These are phyloP conservation scores for Nineta flava DNA, from an alignment of 2,888 invertebrate genomes.

Conservation along the genomic window DNA sequence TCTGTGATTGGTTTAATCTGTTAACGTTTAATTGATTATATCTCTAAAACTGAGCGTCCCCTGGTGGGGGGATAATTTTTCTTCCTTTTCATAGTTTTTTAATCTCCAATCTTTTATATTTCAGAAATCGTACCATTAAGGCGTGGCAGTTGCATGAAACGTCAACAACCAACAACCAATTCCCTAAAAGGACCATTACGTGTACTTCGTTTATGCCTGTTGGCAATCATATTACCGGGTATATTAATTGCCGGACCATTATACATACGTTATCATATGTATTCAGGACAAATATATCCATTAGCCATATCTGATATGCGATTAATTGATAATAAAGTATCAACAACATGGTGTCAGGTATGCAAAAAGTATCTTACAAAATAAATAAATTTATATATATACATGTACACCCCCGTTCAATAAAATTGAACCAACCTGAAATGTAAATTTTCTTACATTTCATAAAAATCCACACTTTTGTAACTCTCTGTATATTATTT, in stretches of 20 bases:
- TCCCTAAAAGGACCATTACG: constrained; percentile 33
- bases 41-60: too few relatives aligned
- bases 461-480: too few relatives aligned
- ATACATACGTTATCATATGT: constrained; percentile 54
- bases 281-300: constrained; percentile 53
- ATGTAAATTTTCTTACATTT: too few relatives aligned
- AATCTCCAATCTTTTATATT: too few relatives aligned
- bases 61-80: too few relatives aligned
- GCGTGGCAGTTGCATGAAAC: neutral
- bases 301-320: constrained; percentile 62
- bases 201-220: constrained; percentile 40
- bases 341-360: constrained; percentile 70
- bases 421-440: too few relatives aligned
- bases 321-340: constrained; percentile 53
- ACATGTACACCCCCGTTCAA: neutral
- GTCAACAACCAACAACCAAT: neutral
- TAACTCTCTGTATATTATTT: too few relatives aligned
- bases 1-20: too few relatives aligned
- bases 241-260: constrained; percentile 48
- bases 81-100: too few relatives aligned
- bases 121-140: neutral
- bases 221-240: constrained; percentile 51
- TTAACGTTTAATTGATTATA: too few relatives aligned
- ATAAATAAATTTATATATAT: neutral
- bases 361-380: constrained; percentile 13